Evolutionary conservation across 2,888 invertebrate species (phyloP), one percentile per base, ranked within the genome.

Genomic region (Tupiocoris notatus): DNA sequence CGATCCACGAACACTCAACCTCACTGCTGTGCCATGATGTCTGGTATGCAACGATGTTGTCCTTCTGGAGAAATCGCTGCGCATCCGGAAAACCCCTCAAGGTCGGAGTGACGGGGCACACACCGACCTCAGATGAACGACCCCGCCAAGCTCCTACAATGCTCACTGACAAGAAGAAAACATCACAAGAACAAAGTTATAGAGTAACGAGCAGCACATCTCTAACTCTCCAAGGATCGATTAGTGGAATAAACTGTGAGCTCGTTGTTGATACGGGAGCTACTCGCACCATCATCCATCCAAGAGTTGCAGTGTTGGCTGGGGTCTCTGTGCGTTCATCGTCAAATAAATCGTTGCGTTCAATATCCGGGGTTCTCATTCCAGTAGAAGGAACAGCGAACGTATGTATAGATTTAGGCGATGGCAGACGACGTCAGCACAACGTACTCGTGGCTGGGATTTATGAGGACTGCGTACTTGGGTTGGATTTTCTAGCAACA

Each of bases 231-330:
- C 18, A 21, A 12, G 62, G 62, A 20, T 12, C 16, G 3, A 59
- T 59, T 18, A 62, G 62, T 62, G 62, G 62, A 2, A 7, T 2
- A 3, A 18, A 2, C 12, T 9, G 62, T 62, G 62, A 20, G 62
- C 22, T 62, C 20, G 12, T 62, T 62, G 62, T 62, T 62, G 62
- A 20, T 22, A 62, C 62, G 2, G 62, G 62, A 22, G 62, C 62
- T 62, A 20, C 62, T 21, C 62, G 20, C 2, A 62, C 62, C 21
- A 62, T 62, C 62, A 18, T 62, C 12, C 18, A 22, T 62, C 12
- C 18, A 1, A 9, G 20, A 2, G 20, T 62, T 18, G 18, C 22
- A 17, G 17, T 21, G 22, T 16, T 21, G 22, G 62, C 20, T 62
- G 62, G 62, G 62, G 18, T 62, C 12, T 21, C 16, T 21, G 18